A percentile compares a stretch with the other conserved stretches of the same genome.
Conservation (phyloP, 2,888 invertebrate genomes). For the Thera britannica region DNA sequence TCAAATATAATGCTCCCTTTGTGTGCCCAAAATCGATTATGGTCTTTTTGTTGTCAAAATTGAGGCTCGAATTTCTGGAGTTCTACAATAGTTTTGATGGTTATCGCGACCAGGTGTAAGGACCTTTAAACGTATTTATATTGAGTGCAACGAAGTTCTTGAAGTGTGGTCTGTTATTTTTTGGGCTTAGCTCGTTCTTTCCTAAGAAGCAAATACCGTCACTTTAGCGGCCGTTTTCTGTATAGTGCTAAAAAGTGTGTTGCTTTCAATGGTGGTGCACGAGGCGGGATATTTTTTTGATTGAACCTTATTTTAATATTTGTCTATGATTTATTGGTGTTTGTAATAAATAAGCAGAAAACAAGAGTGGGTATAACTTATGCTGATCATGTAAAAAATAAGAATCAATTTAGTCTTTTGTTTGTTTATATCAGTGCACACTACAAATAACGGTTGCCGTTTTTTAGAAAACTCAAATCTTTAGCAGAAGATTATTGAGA, state of each 20-base stretch:
- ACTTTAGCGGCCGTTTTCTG: not conserved
- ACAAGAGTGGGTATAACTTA: too few relatives aligned
- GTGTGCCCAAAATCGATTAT: slow-evolving; percentile 82
- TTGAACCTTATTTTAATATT: too few relatives aligned
- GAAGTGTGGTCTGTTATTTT: slow-evolving; percentile 44
- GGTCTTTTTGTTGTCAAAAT: slow-evolving; percentile 84
- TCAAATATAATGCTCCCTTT: slow-evolving; percentile 82
- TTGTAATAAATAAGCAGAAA: too few relatives aligned
- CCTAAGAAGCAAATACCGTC: not conserved
- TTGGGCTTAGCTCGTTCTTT: slow-evolving; percentile 10
- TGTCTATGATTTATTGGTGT: too few relatives aligned
- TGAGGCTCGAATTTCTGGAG: slow-evolving; percentile 81
- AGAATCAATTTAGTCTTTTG: too few relatives aligned
- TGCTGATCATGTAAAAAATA: too few relatives aligned
- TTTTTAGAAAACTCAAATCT: slow-evolving; percentile 1
- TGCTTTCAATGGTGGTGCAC: too few relatives aligned
- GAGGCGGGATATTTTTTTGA: too few relatives aligned
- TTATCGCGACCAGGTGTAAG: slow-evolving; percentile 77
- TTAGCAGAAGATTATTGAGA: slow-evolving; percentile 7
- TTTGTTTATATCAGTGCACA: too few relatives aligned
- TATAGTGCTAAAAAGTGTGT: too few relatives aligned
- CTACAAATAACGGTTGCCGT: not conserved
- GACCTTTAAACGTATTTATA: slow-evolving; percentile 78
- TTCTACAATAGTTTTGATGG: slow-evolving; percentile 82
- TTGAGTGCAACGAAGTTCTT: slow-evolving; percentile 62